phyloP scores from a whole-genome alignment of 2,113 vertebrate species.

The Mesembrinibis cayennensis region DNA sequence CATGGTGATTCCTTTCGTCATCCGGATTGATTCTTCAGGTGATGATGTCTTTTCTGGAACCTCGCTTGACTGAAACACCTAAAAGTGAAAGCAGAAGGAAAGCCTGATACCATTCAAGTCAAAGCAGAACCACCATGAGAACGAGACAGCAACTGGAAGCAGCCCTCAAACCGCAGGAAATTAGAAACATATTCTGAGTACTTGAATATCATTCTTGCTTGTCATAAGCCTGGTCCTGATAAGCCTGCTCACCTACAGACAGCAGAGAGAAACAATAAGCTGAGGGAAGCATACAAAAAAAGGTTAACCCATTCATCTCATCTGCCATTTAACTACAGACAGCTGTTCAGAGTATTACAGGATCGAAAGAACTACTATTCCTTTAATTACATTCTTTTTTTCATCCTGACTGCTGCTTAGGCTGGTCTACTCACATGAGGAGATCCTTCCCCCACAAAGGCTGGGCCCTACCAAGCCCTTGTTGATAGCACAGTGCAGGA shows the following conservation, averaged over 20 bases:
- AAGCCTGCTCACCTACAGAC: neutral
- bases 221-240: neutral
- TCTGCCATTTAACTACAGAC: neutral
- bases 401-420: neutral
- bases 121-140: neutral
- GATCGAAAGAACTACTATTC: neutral
- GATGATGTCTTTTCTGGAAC: conserved; percentile 88
- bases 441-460: neutral
- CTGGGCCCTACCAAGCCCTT: neutral
- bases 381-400: neutral
- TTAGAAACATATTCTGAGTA: neutral
- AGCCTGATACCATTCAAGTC: neutral
- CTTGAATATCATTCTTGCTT: neutral
- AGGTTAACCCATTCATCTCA: neutral
- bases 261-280: neutral
- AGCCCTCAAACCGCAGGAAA: conserved; percentile 7
- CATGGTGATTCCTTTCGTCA: conserved; percentile 98
- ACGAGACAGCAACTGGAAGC: neutral
- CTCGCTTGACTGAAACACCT: conserved; percentile 95
- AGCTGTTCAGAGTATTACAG: neutral
- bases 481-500: neutral
- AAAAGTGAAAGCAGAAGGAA: conserved; percentile 21
- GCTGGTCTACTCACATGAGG: neutral
- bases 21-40: conserved; percentile 95
- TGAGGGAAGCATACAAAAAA: neutral